These are phyloP conservation scores for Druceiella hillmani DNA, from an alignment of 2,888 invertebrate species.

Conservation along the genomic window DNA sequence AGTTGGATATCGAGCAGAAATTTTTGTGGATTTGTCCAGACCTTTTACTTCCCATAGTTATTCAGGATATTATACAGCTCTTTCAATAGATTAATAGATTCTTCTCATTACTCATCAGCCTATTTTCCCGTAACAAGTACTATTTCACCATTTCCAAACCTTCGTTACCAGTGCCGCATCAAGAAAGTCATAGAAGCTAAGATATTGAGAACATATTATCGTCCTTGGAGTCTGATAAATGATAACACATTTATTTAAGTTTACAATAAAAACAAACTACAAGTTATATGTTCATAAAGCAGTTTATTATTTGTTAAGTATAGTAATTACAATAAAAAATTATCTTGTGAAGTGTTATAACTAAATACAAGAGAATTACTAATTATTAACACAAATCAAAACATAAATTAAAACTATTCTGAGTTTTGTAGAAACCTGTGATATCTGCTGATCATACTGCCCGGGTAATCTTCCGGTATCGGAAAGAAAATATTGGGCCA, in stretches of 20 bases:
- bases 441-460: slow-evolving; percentile 18
- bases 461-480: slow-evolving; percentile 18
- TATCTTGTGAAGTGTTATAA: too few species aligned
- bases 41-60: slow-evolving; percentile 16
- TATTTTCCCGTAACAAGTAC: slow-evolving; percentile 14
- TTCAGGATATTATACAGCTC: slow-evolving; percentile 18
- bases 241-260: too few species aligned
- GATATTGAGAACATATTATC: slow-evolving; percentile 8
- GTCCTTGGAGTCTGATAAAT: too few species aligned
- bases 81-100: slow-evolving; percentile 11
- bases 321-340: too few species aligned
- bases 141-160: slow-evolving; percentile 16
- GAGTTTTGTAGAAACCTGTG: too few species aligned
- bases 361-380: too few species aligned
- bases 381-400: too few species aligned
- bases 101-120: slow-evolving; percentile 15
- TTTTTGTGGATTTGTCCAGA: slow-evolving; percentile 16
- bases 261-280: too few species aligned
- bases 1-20: slow-evolving; percentile 17
- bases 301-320: too few species aligned
- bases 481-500: slow-evolving; percentile 19
- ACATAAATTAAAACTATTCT: too few species aligned
- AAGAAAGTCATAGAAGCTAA: slow-evolving; percentile 15
- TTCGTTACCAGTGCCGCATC: slow-evolving; percentile 13
- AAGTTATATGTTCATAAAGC: too few species aligned